Conservation (phyloP, 2,797 vertebrate species). For the Acipenser ruthenus region DNA sequence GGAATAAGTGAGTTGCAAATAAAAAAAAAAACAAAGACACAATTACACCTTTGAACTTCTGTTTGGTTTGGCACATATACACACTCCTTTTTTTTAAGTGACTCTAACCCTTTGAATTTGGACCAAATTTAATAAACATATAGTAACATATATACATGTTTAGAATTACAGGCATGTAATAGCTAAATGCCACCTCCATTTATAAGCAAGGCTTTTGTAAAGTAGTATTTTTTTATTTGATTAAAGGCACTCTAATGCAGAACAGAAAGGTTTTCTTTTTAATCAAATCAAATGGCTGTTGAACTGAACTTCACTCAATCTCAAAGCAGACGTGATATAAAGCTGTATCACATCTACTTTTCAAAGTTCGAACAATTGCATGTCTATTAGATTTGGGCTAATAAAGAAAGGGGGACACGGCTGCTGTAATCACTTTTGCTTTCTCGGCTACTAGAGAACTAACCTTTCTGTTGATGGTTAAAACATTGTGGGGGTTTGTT, state of each 20-base stretch:
- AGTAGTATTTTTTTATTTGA: slow-evolving; percentile 18
- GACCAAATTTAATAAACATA: no score
- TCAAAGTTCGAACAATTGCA: slow-evolving; percentile 8
- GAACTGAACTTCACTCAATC: slow-evolving; percentile 1
- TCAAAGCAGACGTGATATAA: slow-evolving; percentile 6
- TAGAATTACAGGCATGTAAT: background rate
- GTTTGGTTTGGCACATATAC: slow-evolving; percentile 38
- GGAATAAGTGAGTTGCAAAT: slow-evolving; percentile 19
- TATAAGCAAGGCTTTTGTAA: slow-evolving; percentile 9
- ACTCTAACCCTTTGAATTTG: no score
- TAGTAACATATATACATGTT: no score
- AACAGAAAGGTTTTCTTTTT: slow-evolving; percentile 17
- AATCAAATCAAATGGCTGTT: slow-evolving; percentile 25
- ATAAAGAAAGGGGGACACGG: background rate
- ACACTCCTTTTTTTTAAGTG: slow-evolving; percentile 31
- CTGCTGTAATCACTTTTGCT: slow-evolving; percentile 23
- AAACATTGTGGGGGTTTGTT: slow-evolving; percentile 49
- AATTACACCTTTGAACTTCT: slow-evolving; percentile 42
- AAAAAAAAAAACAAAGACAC: slow-evolving; percentile 46
- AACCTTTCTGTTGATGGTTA: slow-evolving; percentile 41
- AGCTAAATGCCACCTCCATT: background rate
- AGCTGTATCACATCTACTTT: background rate
- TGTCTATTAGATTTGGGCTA: slow-evolving; percentile 20
- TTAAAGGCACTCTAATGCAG: slow-evolving; percentile 20
- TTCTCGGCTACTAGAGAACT: slow-evolving; percentile 48